Evolutionary conservation across 1,140 invertebrate genomes (phyloP), one percentile per base, ranked within the genome.

Genomic region (Teleopsis dalmanni): DNA sequence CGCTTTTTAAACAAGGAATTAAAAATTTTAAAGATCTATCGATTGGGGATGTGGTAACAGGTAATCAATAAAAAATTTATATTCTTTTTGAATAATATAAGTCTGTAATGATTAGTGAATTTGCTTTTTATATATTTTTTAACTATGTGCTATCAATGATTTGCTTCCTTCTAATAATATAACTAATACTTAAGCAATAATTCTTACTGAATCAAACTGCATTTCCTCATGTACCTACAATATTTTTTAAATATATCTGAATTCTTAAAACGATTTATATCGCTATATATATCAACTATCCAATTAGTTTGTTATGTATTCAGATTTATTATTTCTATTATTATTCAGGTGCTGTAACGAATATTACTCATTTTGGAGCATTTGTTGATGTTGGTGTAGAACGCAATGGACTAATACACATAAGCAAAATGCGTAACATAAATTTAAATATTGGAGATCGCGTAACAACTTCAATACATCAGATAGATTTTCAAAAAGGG

Each of bases 331-430:
- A 0, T 27, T 27, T 43, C 8, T 23, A 13, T 13, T 9, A 14
- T 33, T 9, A 1, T 33, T 8, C 34, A 61, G 87, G 87, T 16
- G 75, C 79, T 2, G 82, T 91, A 0, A 78, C 75, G 5, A 96
- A 95, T 70, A 81, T 90, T 0, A 91, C 89, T 0, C 81, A 88
- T 53, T 95, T 95, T 71, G 92, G 92, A 13, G 81, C 83, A 33
- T 96, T 95, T 71, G 85, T 95, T 4, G 91, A 95, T 65, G 81
- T 92, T 52, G 91, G 91, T 0, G 81, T 94, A 0, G 85, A 80
- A 4, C 77, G 65, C 34, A 77, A 84, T 71, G 91, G 84, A 0
- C 74, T 95, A 16, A 80, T 94, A 35, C 89, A 89, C 52, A 71
- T 64, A 0, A 82, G 74, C 38, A 77, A 81, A 46, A 72, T 84